phyloP scores from a whole-genome alignment of 1,140 invertebrate species.

The Conus ventricosus region DNA sequence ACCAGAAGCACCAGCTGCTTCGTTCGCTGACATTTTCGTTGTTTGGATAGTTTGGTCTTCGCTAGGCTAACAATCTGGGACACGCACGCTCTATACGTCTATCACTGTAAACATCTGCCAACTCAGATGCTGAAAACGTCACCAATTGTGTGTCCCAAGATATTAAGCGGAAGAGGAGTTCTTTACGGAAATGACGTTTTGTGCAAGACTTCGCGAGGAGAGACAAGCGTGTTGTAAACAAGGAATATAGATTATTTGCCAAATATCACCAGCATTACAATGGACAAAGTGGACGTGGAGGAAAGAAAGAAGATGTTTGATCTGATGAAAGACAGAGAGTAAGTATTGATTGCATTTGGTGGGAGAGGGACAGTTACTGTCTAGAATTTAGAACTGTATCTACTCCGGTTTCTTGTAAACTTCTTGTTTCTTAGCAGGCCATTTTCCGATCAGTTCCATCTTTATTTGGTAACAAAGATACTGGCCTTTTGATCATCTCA shows the following conservation, averaged over 20 bases:
- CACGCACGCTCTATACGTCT: neutral
- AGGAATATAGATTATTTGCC: neutral
- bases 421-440: no score
- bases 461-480: no score
- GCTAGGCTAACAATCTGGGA: neutral
- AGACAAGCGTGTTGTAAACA: neutral
- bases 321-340: constrained; percentile 44
- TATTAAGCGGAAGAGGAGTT: neutral
- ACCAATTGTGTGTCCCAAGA: neutral
- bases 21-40: constrained; percentile 23
- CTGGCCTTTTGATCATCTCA: no score
- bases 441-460: no score
- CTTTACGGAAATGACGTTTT: constrained; percentile 23
- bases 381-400: no score
- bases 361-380: no score
- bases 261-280: neutral
- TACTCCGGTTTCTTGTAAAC: no score
- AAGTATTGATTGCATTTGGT: neutral
- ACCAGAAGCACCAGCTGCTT: constrained; percentile 8
- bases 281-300: constrained; percentile 39
- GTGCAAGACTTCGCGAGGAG: neutral
- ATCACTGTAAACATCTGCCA: constrained; percentile 18
- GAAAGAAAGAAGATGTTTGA: constrained; percentile 43
- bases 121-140: constrained; percentile 31
- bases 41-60: neutral